Conservation (phyloP, 2,113 vertebrate species). For the Sander vitreus region DNA sequence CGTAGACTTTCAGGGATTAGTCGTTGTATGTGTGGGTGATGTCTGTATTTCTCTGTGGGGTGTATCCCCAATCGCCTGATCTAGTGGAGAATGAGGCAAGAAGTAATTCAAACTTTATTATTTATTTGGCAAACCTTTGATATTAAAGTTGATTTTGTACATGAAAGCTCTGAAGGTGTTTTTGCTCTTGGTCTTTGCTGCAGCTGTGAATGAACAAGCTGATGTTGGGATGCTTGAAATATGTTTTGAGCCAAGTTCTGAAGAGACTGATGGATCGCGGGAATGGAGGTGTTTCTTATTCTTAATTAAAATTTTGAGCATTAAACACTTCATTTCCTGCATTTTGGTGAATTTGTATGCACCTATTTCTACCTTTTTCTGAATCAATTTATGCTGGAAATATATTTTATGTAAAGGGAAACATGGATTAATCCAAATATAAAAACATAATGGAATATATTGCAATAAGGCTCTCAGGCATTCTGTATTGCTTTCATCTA, state of each 20-base stretch:
- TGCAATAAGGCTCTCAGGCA: no score
- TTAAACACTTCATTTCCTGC: no score
- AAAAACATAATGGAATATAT: no score
- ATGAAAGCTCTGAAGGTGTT: background rate
- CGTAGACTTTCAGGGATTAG: conserved; percentile 36
- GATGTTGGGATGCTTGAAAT: background rate
- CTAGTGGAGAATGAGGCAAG: conserved; percentile 24
- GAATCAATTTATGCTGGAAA: no score
- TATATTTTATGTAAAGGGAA: no score
- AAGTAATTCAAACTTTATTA: conserved; percentile 35
- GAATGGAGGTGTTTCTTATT: no score
- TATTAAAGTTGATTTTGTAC: conserved; percentile 25
- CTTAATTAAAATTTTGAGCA: no score
- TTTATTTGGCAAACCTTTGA: conserved; percentile 44
- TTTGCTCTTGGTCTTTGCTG: background rate
- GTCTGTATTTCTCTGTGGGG: conserved; percentile 33
- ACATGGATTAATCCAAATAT: no score
- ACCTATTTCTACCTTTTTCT: no score
- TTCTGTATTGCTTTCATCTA: no score
- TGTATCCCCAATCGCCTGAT: conserved; percentile 5
- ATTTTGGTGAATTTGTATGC: no score
- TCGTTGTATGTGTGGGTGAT: conserved; percentile 17
- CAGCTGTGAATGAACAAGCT: background rate
- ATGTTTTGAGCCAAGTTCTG: background rate
- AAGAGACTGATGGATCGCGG: no score